Evolutionary conservation across 2,797 vertebrate genomes (phyloP), one percentile per base, ranked within the genome.

Genomic region (Epinephelus coioides): DNA sequence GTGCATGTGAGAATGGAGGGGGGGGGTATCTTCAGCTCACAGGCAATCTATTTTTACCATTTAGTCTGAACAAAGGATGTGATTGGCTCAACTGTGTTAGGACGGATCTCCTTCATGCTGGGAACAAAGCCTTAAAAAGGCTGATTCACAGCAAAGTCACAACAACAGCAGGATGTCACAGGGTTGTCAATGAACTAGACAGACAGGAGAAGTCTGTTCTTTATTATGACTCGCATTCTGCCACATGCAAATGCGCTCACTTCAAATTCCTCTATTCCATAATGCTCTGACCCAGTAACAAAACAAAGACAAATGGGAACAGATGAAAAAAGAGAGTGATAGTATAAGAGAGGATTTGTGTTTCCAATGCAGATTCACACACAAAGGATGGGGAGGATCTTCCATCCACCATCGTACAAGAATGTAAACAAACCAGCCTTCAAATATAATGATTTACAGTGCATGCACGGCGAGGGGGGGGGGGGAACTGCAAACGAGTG

Each of bases 1-100:
- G 86, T 91, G 88, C 81, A 78, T 90, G 87, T 79, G 86, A 86
- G 86, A 81, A 86, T 47, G 76, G 55, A 60, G 50, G 56, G 21
- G 73, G 73, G 79, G 89, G 78, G 86, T 66, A 86, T 88, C 87
- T 90, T 91, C 88, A 88, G 89, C 92, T 87, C 86, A 82, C 79
- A 90, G 86, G 87, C 92, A 91, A 92, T 94, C 93, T 95, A 93
- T 94, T 94, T 95, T 94, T 95, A 95, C 92, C 92, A 93, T 93
- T 95, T 93, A 94, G 92, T 88, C 83, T 81, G 89, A 93, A 92
- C 88, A 94, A 93, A 94, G 91, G 88, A 88, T 79, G 86, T 93
- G 92, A 94, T 93, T 92, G 91, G 92, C 86, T 91, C 85, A 67
- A 59, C 86, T 79, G 83, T 86, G 81, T 87, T 86, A 84, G 84